These are phyloP conservation scores for Reticulitermes speratus DNA, from an alignment of 1,140 invertebrate species.

Conservation along the genomic window DNA sequence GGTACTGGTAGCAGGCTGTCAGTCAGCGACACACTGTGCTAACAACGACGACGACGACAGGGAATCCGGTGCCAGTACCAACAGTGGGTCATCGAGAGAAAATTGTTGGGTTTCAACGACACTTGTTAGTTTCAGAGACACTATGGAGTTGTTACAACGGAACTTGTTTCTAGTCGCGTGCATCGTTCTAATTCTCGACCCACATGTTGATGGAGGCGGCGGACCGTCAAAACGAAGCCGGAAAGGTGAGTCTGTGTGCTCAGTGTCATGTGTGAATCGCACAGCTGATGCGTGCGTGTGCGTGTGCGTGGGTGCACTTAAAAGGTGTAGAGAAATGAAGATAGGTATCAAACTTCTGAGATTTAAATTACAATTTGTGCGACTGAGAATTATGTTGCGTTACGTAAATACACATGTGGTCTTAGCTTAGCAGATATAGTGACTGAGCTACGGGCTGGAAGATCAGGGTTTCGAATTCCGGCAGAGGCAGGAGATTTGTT, in stretches of 20 bases:
- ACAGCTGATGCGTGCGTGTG: no score
- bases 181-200: background rate
- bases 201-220: background rate
- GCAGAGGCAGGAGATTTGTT: no score
- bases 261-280: background rate
- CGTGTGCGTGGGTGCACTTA: no score
- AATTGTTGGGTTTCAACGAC: no score
- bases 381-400: no score
- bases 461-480: no score
- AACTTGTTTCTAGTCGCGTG: background rate
- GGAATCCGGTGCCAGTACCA: background rate
- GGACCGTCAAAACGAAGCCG: background rate
- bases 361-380: no score
- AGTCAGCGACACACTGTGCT: background rate
- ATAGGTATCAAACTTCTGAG: no score
- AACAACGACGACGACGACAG: background rate
- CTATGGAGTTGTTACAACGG: background rate
- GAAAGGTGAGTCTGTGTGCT: background rate
- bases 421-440: no score
- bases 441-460: no score
- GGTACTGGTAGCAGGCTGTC: background rate
- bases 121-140: background rate
- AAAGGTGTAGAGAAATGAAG: no score
- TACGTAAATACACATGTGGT: no score
- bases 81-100: background rate